Percentiles rank a stretch among this genome's conserved stretches.
phyloP scores from a whole-genome alignment of 2,113 vertebrate genomes.

The Xenopus borealis region DNA sequence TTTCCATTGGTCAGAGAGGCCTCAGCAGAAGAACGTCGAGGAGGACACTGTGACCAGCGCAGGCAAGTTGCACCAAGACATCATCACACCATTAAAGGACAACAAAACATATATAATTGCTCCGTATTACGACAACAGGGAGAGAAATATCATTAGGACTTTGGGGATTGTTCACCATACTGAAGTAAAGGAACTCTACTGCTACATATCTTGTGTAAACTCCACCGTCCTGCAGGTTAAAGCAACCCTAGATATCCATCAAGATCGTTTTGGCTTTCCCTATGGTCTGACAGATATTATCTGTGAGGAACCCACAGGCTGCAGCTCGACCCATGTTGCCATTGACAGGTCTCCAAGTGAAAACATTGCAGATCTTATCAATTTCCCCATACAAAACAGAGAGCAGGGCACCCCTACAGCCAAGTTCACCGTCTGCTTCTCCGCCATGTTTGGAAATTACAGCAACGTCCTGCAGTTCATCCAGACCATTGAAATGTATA shows the following conservation, averaged over 20 bases:
- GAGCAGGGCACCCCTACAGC: not conserved
- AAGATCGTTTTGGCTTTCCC: conserved; percentile 18
- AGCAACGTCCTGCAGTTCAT: conserved; percentile 36
- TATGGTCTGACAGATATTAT: conserved; percentile 6
- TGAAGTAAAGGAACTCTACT: not conserved
- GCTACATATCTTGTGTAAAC: not conserved
- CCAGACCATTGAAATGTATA: conserved; percentile 29
- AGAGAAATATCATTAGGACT: conserved; percentile 49
- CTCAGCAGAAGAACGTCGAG: no score
- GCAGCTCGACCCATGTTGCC: not conserved
- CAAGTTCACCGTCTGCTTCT: conserved; percentile 36
- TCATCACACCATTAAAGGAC: no score
- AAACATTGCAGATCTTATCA: not conserved
- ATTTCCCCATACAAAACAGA: conserved; percentile 19
- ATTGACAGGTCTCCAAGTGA: not conserved
- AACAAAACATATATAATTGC: no score
- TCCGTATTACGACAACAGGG: conserved; percentile 59
- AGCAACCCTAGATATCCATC: conserved; percentile 3
- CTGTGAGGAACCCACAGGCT: not conserved
- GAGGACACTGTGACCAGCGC: no score
- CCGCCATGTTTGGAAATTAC: conserved; percentile 34
- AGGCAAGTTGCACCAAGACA: no score
- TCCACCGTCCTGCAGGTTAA: not conserved
- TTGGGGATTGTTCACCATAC: conserved; percentile 53
- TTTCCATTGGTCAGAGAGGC: no score